These are phyloP conservation scores for Phocoena phocoena DNA, from an alignment of 2,113 vertebrate species.

Conservation along the genomic window DNA sequence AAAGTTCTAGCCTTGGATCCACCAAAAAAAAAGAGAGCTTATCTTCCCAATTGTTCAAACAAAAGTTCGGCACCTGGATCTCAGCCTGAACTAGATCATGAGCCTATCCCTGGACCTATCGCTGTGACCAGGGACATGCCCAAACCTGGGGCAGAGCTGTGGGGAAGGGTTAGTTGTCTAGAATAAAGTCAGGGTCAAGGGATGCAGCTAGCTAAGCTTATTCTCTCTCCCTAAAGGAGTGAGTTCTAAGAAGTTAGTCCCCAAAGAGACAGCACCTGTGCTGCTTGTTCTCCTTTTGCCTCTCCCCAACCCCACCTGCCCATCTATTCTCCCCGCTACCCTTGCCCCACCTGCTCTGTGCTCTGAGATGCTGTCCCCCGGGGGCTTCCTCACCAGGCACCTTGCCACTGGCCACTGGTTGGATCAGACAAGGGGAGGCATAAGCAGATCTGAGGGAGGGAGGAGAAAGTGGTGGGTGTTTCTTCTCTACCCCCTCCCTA, in stretches of 20 bases:
- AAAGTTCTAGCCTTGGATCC: neutral
- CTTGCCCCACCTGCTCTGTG: neutral
- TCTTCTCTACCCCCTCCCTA: neutral
- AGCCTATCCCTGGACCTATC: neutral
- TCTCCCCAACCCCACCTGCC: neutral
- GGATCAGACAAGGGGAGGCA: neutral
- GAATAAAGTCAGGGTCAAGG: neutral
- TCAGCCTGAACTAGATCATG: neutral
- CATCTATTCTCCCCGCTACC: neutral
- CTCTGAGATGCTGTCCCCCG: neutral
- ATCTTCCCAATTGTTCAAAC: neutral
- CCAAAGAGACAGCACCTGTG: neutral
- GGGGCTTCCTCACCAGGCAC: too few relatives aligned
- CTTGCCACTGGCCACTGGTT: neutral
- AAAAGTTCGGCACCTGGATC: neutral
- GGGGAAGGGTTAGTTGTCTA: neutral
- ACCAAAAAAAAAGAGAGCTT: neutral
- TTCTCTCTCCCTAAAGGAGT: neutral
- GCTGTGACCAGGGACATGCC: neutral
- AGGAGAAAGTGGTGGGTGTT: neutral
- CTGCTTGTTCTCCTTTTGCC: neutral
- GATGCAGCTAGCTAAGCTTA: neutral
- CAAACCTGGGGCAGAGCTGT: neutral
- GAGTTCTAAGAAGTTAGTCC: neutral
- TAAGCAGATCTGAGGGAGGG: neutral